Evolutionary conservation across 2,888 invertebrate genomes (phyloP).

Genomic region (Xestia xanthographa): DNA sequence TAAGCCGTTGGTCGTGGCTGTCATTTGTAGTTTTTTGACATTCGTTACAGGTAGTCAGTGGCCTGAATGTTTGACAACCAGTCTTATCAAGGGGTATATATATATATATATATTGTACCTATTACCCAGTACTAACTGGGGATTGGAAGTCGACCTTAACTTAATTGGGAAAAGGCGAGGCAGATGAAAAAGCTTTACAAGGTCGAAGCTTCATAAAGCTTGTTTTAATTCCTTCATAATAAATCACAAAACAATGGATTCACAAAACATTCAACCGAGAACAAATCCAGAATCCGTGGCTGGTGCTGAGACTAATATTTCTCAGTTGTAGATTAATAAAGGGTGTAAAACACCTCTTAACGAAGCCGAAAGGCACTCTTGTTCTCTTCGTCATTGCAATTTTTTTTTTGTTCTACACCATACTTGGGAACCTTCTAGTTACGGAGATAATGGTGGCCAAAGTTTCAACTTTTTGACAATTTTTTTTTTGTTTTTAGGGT

Average conservation of each 20-base stretch:
- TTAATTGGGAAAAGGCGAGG: background rate
- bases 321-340: no score
- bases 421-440: no score
- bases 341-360: no score
- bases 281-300: background rate
- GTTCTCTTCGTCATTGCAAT: no score
- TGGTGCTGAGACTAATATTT: no score
- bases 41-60: background rate
- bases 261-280: background rate
- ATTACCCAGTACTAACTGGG: background rate
- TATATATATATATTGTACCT: no score
- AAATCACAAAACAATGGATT: background rate
- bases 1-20: background rate
- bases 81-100: background rate
- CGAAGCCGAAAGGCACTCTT: no score
- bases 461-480: no score
- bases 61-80: background rate
- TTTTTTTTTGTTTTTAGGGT: no score
- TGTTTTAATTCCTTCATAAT: background rate
- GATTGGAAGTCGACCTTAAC: background rate
- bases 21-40: background rate
- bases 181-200: background rate
- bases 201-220: background rate
- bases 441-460: no score
- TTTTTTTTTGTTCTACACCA: no score